Conservation (phyloP, 2,888 invertebrate genomes). For the Drosophila seclusa region DNA sequence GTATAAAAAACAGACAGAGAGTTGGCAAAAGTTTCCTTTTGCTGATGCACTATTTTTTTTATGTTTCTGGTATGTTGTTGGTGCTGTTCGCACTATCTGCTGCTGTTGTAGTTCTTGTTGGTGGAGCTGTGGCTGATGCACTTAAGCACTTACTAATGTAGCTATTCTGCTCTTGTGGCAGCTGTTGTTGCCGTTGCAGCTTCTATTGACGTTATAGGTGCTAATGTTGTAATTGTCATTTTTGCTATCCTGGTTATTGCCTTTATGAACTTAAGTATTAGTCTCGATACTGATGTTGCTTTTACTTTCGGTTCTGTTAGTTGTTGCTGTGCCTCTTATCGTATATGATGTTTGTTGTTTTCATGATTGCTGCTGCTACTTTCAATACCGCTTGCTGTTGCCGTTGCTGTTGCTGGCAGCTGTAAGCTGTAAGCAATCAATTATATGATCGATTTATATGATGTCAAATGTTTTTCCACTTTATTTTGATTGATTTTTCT, state of each 20-base stretch:
- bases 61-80: not conserved
- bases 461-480: slow-evolving; percentile 61
- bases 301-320: not conserved
- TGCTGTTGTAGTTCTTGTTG: not conserved
- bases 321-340: slow-evolving; percentile 18
- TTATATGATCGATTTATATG: slow-evolving; percentile 49
- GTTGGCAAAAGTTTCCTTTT: not conserved
- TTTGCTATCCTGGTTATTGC: not conserved
- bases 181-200: not conserved
- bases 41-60: not conserved
- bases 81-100: not conserved
- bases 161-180: not conserved
- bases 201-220: not conserved
- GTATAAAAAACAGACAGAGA: not conserved
- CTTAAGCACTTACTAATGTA: not conserved
- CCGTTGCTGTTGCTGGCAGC: slow-evolving; percentile 9
- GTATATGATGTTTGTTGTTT: slow-evolving; percentile 20
- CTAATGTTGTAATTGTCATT: not conserved
- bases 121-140: not conserved
- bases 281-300: not conserved
- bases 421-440: slow-evolving; percentile 63
- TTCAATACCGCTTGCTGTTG: not conserved
- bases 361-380: slow-evolving; percentile 3
- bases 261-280: not conserved
- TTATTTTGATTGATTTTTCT: slow-evolving; percentile 68